Base-by-base conservation (phyloP, 1,140 invertebrate genomes). In the Sarcophaga bullata region DNA sequence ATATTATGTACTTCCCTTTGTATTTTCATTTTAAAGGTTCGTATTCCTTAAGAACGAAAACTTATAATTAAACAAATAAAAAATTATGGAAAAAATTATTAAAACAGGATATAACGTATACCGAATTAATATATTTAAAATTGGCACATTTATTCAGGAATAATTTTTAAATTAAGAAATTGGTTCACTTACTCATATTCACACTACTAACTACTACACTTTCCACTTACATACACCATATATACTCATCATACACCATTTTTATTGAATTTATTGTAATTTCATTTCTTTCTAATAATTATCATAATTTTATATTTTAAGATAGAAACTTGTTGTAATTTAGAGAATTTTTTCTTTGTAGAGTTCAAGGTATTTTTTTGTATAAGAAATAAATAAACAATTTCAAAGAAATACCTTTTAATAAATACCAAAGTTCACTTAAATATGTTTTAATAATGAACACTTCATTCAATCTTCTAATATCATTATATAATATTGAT, bases 31-130 rank as follows among this genome's bases (percentile, higher is more conserved):
- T 48, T 49, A 7, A 72, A 48, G 19, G 50, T 50, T 50, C 11
- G 47, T 76, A 17, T 76, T 76, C 25, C 13, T 17, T 50, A 49
- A 8, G 3, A 11, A n/a, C 15, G 9, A 47, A 73, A 15, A 9
- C 46, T n/a, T 78, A 17, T 47, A 78, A 17, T 19, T 76, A 48
- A 76, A 76, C 5, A 50, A 78, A 78, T n/a, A 52, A 52, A 52
- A 73, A 11, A 52, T 50, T 50, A 15, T 50, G 10, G 15, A 54
- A 72, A 72, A 76, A 8, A 76, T 49, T 76, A 13, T 46, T 11
- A 10, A 17, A 78, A 10, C 75, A 78, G 80, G 80, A 81, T 81
- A 81, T 81, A 17, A 81, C 47, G 80, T 81, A 81, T 81, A 81
- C 52, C 80, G 80, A 81, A 62, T 62, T 80, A 58, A 72, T 8